Evolutionary conservation across 2,113 vertebrate species (phyloP).

Genomic region (Eubucco bourcierii): DNA sequence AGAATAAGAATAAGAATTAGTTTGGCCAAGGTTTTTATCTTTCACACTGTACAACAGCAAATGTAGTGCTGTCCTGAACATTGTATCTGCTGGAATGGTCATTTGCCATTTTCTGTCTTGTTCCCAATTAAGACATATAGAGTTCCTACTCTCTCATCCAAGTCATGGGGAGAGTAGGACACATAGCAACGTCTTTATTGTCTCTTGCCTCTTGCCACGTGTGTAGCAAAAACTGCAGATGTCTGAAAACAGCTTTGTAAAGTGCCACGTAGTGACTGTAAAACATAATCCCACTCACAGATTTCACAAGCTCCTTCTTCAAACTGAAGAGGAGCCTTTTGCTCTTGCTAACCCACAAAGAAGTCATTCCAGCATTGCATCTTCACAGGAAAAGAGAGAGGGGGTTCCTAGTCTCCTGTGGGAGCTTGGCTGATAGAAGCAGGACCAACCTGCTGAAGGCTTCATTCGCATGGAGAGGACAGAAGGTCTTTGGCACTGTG

Average conservation of each 20-base stretch:
- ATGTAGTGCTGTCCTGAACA: background rate
- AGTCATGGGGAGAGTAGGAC: background rate
- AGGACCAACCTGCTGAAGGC: background rate
- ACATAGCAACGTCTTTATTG: rapidly evolving
- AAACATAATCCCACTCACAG: background rate
- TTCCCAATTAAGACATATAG: background rate
- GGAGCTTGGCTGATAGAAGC: background rate
- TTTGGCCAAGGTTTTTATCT: background rate
- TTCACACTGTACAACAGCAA: background rate
- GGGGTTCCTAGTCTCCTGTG: background rate
- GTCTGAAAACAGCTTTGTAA: background rate
- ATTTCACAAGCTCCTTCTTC: background rate
- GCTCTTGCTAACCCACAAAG: background rate
- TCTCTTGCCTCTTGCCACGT: background rate
- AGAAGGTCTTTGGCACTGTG: background rate
- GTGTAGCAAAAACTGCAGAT: background rate
- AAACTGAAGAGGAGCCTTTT: background rate
- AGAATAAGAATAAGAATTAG: background rate
- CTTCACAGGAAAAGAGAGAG: background rate
- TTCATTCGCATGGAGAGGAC: background rate
- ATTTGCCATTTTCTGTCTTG: background rate
- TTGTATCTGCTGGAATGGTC: background rate
- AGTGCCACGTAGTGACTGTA: background rate
- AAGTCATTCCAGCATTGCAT: background rate
- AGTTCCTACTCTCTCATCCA: background rate